Conservation (phyloP, 2,888 invertebrate genomes). For the Trachelus stipa region DNA sequence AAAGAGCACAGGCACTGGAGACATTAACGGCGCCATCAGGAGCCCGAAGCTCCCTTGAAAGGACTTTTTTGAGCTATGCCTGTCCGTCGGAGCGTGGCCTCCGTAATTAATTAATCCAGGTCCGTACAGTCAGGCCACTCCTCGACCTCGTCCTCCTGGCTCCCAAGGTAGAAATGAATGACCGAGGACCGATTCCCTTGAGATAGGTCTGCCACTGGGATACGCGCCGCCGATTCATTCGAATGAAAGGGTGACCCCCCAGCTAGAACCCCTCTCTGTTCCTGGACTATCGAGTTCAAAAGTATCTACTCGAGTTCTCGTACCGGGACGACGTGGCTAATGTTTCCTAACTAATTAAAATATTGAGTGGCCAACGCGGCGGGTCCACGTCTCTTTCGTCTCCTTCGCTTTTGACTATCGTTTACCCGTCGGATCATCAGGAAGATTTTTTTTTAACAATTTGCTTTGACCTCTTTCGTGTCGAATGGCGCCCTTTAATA, state of each 20-base stretch:
- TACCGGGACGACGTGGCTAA: neutral
- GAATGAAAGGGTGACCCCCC: neutral
- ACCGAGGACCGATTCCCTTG: neutral
- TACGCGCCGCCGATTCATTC: neutral
- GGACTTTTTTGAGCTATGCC: neutral
- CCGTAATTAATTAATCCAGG: constrained; percentile 2
- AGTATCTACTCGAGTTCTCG: neutral
- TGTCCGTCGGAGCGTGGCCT: neutral
- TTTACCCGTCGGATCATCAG: neutral
- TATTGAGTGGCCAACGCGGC: neutral
- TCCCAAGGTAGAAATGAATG: neutral
- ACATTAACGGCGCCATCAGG: neutral
- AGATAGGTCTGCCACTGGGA: neutral
- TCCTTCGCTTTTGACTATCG: neutral
- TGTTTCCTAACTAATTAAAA: neutral
- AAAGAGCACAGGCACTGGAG: neutral
- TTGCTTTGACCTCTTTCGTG: neutral
- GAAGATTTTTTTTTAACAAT: neutral
- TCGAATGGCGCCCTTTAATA: neutral
- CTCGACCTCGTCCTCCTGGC: neutral
- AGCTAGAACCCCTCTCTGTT: neutral
- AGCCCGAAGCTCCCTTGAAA: neutral
- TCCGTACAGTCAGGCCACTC: constrained; percentile 14
- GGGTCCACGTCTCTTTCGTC: neutral
- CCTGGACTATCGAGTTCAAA: neutral